phyloP scores from a whole-genome alignment of 2,888 invertebrate genomes.

The Torymus aiolomorphi region DNA sequence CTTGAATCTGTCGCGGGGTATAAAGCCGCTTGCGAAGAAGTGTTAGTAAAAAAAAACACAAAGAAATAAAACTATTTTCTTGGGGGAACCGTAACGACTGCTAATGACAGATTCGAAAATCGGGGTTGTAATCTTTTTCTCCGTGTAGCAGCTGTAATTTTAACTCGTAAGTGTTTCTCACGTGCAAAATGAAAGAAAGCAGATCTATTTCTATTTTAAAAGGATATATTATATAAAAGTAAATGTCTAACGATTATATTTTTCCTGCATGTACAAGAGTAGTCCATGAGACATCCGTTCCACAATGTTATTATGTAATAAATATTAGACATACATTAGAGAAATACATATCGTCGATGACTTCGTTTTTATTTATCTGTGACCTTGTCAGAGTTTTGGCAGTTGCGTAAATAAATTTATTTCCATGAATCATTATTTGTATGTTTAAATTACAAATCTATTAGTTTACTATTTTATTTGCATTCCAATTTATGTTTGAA shows the following conservation, averaged over 20 bases:
- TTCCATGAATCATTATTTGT: neutral
- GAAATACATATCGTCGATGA: conserved; percentile 45
- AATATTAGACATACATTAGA: conserved; percentile 39
- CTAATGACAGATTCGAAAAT: conserved; percentile 34
- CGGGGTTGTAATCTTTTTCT: conserved; percentile 9
- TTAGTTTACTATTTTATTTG: too few species aligned
- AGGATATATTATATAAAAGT: conserved; percentile 3
- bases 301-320: conserved; percentile 41
- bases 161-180: conserved; percentile 31
- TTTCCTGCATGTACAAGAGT: conserved; percentile 34
- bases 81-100: conserved; percentile 31
- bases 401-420: conserved; percentile 20
- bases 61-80: conserved; percentile 45
- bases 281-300: conserved; percentile 26
- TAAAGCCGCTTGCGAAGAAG: neutral
- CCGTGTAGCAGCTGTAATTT: conserved; percentile 12
- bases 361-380: conserved; percentile 35
- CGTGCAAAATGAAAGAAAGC: neutral
- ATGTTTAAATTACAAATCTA: neutral
- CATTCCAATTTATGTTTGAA: too few species aligned
- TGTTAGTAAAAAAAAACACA: neutral
- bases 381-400: conserved; percentile 9
- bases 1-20: conserved; percentile 20
- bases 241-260: conserved; percentile 46
- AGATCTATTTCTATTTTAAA: conserved; percentile 41